Conservation (phyloP, 2,797 vertebrate genomes). For the Euthynnus affinis region DNA sequence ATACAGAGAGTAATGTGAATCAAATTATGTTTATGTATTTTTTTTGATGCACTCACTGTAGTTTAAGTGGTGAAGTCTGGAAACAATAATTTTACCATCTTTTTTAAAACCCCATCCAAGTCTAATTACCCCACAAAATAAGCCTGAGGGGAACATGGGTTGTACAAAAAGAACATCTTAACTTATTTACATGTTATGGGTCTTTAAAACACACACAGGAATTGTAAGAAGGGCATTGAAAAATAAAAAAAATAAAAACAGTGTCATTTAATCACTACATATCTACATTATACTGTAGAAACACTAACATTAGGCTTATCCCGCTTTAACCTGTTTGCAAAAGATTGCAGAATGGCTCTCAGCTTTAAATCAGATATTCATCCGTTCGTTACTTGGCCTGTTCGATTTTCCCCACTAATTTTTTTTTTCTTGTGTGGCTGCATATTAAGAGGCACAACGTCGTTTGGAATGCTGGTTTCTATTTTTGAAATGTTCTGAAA, state of each 20-base stretch:
- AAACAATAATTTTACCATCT: constrained; percentile 58
- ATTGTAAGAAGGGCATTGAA: constrained; percentile 31
- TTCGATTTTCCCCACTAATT: constrained; percentile 77
- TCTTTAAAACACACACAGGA: constrained; percentile 48
- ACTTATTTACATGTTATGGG: constrained; percentile 54
- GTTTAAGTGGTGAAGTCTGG: constrained; percentile 52
- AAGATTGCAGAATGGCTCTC: constrained; percentile 59
- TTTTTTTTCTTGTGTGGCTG: constrained; percentile 77
- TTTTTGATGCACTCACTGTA: constrained; percentile 45
- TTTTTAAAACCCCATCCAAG: constrained; percentile 44
- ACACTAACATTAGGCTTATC: constrained; percentile 53
- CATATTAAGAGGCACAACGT: constrained; percentile 87
- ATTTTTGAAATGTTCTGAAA: constrained; percentile 91
- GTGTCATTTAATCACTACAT: constrained; percentile 56
- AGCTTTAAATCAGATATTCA: constrained; percentile 79
- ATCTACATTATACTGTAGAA: constrained; percentile 46
- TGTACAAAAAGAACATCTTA: constrained; percentile 49
- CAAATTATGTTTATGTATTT: constrained; percentile 38
- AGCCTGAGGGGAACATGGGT: constrained; percentile 41
- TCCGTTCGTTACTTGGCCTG: constrained; percentile 66
- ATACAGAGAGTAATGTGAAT: constrained; percentile 52
- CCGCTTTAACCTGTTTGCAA: constrained; percentile 71
- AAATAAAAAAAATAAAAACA: constrained; percentile 21
- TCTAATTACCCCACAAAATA: constrained; percentile 61
- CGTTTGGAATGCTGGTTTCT: constrained; percentile 88